Base-by-base conservation (phyloP, 2,888 invertebrate genomes). In the Epinotia ramella region DNA sequence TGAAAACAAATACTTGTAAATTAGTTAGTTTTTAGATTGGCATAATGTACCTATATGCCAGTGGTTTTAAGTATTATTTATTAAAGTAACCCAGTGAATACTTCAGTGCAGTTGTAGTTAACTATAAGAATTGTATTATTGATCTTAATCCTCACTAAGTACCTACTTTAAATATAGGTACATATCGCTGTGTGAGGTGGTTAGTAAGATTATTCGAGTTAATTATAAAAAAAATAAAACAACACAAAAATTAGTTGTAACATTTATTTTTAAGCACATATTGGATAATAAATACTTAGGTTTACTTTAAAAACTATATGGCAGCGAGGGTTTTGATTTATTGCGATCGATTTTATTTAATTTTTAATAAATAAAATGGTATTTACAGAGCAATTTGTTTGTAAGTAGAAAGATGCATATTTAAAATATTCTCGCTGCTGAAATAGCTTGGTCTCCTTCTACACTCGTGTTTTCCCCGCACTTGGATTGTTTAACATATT, bases 11-110 rank as follows among this genome's bases (percentile, higher is more conserved):
- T 20, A 16, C 18, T 56, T 18, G 49, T 28, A 66, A 66, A n/a
- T 16, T 16, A 67, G 18, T 57, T 20, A 33, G 40, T 28, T 40
- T 18, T 56, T 57, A 57, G 40, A 28, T 57, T 18, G 57, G 24
- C 44, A 57, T 49, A 24, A 28, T 20, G 33, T 56, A 20, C 12
- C 20, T 40, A 44, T 65, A 64, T 65, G 65, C 56, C 73, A 75
- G 74, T 67, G 60, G 40, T 72, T 68, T 24, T 86, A 87, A 86
- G 84, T 64, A 83, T 86, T 88, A 90, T 89, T 89, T 90, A 90
- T 90, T 90, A 87, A 85, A 84, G 84, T 83, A 81, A 81, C 78
- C 70, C 73, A 68, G 73, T 77, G 77, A 73, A 69, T 72, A 67
- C 46, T 67, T 68, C n/a, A 57, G 24, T 20, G 9, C 33, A 28